A percentile compares a stretch with the other conserved stretches of the same genome.
phyloP scores from a whole-genome alignment of 30 jellyfish, hydroid and myxozoan species.

The Catostylus mosaicus region DNA sequence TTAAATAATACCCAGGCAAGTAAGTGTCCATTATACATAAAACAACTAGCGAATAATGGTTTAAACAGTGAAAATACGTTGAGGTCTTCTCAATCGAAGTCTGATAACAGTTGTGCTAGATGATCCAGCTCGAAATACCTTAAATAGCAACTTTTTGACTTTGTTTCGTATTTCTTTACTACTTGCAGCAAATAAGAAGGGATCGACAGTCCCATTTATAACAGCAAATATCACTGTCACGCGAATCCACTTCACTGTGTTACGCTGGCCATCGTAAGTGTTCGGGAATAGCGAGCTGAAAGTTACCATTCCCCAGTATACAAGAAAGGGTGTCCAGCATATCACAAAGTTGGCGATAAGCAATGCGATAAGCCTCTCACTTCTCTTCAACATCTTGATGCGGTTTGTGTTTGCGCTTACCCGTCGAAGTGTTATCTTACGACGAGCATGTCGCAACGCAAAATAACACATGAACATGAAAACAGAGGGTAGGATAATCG shows the following conservation, averaged over 20 bases:
- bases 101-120: slow-evolving; percentile 40
- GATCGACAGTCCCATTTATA: slow-evolving; percentile 51
- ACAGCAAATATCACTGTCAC: slow-evolving; percentile 56
- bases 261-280: slow-evolving; percentile 62
- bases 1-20: too few species aligned
- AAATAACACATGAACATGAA: slow-evolving; percentile 43
- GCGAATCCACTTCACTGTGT: slow-evolving; percentile 50
- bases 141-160: slow-evolving; percentile 31
- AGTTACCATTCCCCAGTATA: slow-evolving; percentile 66
- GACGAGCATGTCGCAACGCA: slow-evolving; percentile 47
- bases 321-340: slow-evolving; percentile 73
- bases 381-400: slow-evolving; percentile 52
- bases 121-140: slow-evolving; percentile 26
- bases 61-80: slow-evolving; percentile 12
- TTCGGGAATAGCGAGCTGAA: slow-evolving; percentile 47
- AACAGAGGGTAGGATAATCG: slow-evolving; percentile 32
- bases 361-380: slow-evolving; percentile 52
- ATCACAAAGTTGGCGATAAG: slow-evolving; percentile 55
- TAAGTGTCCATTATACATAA: too few species aligned
- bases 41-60: not conserved
- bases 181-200: slow-evolving; percentile 58
- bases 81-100: slow-evolving; percentile 11
- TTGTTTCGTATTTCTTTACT: slow-evolving; percentile 42
- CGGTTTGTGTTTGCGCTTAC: slow-evolving; percentile 33
- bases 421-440: slow-evolving; percentile 4